These are phyloP conservation scores for Natrix natrix DNA, from an alignment of 2,797 vertebrate genomes.

Conservation along the genomic window DNA sequence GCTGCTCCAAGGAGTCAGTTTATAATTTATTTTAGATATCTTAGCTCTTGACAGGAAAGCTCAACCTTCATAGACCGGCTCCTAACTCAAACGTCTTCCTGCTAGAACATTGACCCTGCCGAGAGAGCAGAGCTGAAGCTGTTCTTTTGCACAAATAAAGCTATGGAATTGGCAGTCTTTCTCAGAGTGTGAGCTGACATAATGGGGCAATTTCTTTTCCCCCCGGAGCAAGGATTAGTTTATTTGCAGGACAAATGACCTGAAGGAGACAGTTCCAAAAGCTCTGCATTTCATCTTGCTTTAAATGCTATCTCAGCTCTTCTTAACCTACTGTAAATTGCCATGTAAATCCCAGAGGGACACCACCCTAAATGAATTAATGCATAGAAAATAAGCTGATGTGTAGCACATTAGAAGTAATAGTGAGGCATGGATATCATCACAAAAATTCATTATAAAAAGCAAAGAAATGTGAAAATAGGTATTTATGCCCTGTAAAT, in stretches of 20 bases:
- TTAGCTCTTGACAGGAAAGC: slow-evolving; percentile 43
- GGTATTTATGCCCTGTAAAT: background rate
- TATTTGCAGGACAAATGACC: slow-evolving; percentile 66
- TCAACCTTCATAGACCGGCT: slow-evolving; percentile 48
- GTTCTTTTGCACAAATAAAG: slow-evolving; percentile 28
- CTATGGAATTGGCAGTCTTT: slow-evolving; percentile 51
- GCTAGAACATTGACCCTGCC: slow-evolving; percentile 66
- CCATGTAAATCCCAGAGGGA: slow-evolving; percentile 44
- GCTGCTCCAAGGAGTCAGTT: slow-evolving; percentile 50
- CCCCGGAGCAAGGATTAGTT: slow-evolving; percentile 68
- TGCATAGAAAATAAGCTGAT: background rate
- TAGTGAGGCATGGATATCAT: background rate
- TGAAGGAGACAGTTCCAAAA: slow-evolving; percentile 54
- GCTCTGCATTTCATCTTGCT: slow-evolving; percentile 57
- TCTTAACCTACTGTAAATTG: slow-evolving; percentile 46
- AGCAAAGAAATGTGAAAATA: background rate
- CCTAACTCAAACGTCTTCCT: slow-evolving; percentile 60
- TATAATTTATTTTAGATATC: slow-evolving; percentile 24
- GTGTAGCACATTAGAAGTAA: background rate
- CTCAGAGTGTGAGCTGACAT: slow-evolving; percentile 71
- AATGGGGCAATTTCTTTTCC: slow-evolving; percentile 60
- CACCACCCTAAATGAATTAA: background rate
- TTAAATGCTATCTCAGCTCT: slow-evolving; percentile 66
- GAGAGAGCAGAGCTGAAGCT: slow-evolving; percentile 63
- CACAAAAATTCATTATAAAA: background rate